Conservation (phyloP, 2,113 vertebrate species). For the Loxodonta africana region DNA sequence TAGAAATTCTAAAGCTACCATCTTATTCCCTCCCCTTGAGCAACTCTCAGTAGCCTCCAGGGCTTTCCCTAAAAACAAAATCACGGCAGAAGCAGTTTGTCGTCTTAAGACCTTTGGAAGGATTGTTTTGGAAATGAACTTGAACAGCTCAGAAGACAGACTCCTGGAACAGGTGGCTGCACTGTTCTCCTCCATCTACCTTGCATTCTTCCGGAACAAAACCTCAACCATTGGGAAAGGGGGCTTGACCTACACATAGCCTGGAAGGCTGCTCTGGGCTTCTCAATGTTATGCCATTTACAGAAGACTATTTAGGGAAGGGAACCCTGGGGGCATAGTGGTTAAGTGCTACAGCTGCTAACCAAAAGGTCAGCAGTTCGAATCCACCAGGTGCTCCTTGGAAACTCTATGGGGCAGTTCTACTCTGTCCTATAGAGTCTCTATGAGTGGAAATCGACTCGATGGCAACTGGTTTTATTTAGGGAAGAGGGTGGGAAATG, state of each 20-base stretch:
- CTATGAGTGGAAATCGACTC: too few relatives aligned
- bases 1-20: constrained; percentile 40
- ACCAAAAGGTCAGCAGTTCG: too few relatives aligned
- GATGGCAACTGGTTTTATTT: background rate
- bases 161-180: background rate
- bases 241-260: too few relatives aligned
- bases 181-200: constrained; percentile 41
- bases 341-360: too few relatives aligned
- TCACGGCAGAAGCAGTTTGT: constrained; percentile 77
- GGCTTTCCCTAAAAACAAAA: constrained; percentile 72
- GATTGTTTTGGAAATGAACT: constrained; percentile 64
- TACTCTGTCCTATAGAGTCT: too few relatives aligned
- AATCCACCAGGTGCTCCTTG: too few relatives aligned
- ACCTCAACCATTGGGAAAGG: background rate
- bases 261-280: background rate
- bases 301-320: background rate
- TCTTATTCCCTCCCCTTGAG: constrained; percentile 60
- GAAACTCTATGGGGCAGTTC: too few relatives aligned
- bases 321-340: too few relatives aligned
- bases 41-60: constrained; percentile 62
- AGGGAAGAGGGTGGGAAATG: background rate
- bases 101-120: constrained; percentile 64
- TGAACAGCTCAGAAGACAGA: constrained; percentile 59
- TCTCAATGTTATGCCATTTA: background rate
- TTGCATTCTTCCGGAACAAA: constrained; percentile 70